Base-by-base conservation (phyloP, 2,888 invertebrate genomes). In the Lottia gigantea region DNA sequence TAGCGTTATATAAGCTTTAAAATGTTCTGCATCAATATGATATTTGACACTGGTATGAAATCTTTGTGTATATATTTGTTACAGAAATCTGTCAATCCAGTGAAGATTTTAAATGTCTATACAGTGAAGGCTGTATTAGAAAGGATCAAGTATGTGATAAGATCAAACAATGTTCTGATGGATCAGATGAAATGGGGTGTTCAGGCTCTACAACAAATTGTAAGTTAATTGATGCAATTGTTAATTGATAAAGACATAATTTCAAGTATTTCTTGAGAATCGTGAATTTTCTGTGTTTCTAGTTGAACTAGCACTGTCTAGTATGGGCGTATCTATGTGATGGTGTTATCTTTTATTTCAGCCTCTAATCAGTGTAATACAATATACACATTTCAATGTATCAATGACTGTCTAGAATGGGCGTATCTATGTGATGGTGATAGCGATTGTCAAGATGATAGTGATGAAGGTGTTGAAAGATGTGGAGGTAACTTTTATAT, bases 151-250 rank as follows among this genome's bases (percentile, higher is more conserved):
- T 92, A 2, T 83, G 83, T 68, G 74, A 82, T 67, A 75, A 74
- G 15, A 61, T 25, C 7, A 0, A 14, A 4, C 75, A 83, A 65
- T 83, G 95, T 83, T 90, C 91, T 74, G 95, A 95, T 83, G 92
- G 92, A 14, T 91, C 91, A 63, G 95, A 95, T 83, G 95, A 95
- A 86, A n/a, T 15, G 23, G 74, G 69, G 7, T 77, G 80, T 67
- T 16, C n/a, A 11, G 23, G 49, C 47, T 14, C 11, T 23, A 55
- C 55, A 12, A 31, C 64, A 4, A 40, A 40, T 11, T 40, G 40
- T 40, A 40, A 40, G 40, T 40, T 40, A 8, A 40, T 40, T 6
- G n/a, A n/a, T n/a, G n/a, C n/a, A n/a, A n/a, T n/a, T n/a, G n/a
- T n/a, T n/a, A n/a, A n/a, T n/a, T n/a, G n/a, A n/a, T n/a, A n/a